Conservation (phyloP, 2,113 vertebrate genomes). For the Pangasianodon hypophthalmus region DNA sequence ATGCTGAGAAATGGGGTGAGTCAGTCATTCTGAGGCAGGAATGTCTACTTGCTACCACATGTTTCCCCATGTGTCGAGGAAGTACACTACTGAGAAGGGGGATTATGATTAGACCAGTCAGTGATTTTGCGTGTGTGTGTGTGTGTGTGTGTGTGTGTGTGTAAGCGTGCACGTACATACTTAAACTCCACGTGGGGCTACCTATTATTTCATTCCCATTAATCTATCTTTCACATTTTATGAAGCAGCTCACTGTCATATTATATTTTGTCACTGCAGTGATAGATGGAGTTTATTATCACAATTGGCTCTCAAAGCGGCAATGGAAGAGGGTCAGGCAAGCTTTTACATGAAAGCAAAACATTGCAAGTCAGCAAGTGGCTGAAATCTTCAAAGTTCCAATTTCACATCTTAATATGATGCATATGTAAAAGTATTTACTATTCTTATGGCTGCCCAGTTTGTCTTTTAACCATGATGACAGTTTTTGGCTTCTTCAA, state of each 20-base stretch:
- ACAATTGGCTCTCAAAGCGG: neutral
- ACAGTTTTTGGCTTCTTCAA: neutral
- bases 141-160: neutral
- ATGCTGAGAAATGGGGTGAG: slow-evolving; percentile 97
- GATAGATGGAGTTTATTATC: neutral
- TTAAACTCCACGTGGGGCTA: neutral
- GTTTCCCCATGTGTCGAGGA: neutral
- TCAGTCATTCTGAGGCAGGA: slow-evolving; percentile 32
- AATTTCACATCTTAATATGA: neutral
- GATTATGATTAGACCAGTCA: neutral
- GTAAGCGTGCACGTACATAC: neutral
- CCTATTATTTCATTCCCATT: neutral
- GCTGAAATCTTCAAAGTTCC: neutral
- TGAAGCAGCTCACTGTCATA: neutral
- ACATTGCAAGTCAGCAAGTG: neutral
- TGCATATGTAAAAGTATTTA: neutral
- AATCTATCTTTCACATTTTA: neutral
- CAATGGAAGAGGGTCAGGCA: neutral
- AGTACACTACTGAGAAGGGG: neutral
- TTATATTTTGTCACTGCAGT: neutral
- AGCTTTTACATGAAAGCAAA: neutral
- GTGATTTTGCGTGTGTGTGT: neutral
- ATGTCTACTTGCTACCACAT: slow-evolving; percentile 11
- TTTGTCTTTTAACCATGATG: neutral
- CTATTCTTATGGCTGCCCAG: neutral